phyloP scores from a whole-genome alignment of 2,797 vertebrate genomes.

The Spinus pinus region DNA sequence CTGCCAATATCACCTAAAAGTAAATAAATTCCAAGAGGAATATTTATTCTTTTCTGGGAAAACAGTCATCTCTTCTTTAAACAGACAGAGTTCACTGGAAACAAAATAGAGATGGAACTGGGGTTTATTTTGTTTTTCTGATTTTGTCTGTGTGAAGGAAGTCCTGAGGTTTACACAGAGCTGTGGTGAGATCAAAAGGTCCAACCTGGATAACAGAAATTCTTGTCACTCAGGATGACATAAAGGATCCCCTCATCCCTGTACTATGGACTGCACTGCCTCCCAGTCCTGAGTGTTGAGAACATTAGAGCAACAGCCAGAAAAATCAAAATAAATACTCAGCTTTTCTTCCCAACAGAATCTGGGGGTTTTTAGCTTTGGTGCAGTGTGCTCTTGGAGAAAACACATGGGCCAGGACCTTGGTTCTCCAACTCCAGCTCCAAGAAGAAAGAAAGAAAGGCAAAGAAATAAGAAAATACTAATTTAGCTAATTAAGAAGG shows the following conservation, averaged over 20 bases:
- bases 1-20: conserved; percentile 22
- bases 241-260: not conserved
- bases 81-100: not conserved
- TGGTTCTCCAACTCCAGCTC: not conserved
- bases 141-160: conserved; percentile 29
- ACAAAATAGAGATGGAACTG: conserved; percentile 4
- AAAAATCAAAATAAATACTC: not conserved
- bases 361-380: not conserved
- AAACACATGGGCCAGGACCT: not conserved
- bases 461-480: not conserved
- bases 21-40: conserved; percentile 44
- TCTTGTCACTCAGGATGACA: conserved; percentile 8
- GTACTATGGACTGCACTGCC: not conserved
- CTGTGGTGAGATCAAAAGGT: conserved; percentile 54
- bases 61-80: not conserved
- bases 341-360: not conserved
- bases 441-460: not conserved
- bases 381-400: not conserved
- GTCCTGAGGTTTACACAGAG: conserved; percentile 43
- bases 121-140: conserved; percentile 20
- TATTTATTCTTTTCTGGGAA: conserved; percentile 47
- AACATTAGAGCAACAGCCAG: not conserved
- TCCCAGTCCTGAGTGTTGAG: not conserved
- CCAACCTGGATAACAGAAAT: conserved; percentile 21
- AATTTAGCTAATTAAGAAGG: not conserved